Conservation (phyloP, 2,888 invertebrate genomes). For the Camptogramma bilineatum region DNA sequence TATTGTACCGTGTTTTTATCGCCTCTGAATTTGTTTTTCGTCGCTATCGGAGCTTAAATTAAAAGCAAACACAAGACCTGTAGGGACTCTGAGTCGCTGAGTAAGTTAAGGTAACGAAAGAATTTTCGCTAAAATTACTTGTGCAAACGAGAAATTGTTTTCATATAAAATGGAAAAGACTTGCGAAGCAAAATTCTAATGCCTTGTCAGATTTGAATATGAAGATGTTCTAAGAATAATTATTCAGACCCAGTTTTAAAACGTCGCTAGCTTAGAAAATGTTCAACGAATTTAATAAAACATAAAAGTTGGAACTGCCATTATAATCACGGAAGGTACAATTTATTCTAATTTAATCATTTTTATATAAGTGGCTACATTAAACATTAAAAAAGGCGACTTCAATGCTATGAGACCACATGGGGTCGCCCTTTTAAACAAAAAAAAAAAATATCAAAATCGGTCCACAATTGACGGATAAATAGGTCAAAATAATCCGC, state of each 20-base stretch:
- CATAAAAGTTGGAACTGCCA: too few relatives aligned
- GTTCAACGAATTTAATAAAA: background rate
- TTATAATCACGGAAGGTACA: too few relatives aligned
- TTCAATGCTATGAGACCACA: too few relatives aligned
- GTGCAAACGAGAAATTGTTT: conserved; percentile 40
- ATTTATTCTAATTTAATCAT: too few relatives aligned
- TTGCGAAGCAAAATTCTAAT: conserved; percentile 9
- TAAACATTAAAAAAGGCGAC: too few relatives aligned
- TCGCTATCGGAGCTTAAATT: conserved; percentile 52
- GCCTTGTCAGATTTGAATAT: conserved; percentile 6
- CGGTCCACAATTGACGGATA: too few relatives aligned
- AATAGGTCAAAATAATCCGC: too few relatives aligned
- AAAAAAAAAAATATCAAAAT: too few relatives aligned
- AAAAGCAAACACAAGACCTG: conserved; percentile 55
- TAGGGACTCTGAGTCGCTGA: conserved; percentile 20
- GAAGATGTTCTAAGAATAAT: conserved; percentile 1
- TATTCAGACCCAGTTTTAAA: background rate
- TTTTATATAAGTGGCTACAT: too few relatives aligned
- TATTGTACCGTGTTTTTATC: conserved; percentile 15
- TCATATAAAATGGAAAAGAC: conserved; percentile 10
- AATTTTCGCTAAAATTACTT: conserved; percentile 28
- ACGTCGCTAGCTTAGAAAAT: background rate
- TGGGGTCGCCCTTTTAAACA: too few relatives aligned
- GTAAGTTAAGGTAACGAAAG: conserved; percentile 21
- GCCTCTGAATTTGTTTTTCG: conserved; percentile 40